phyloP scores from a whole-genome alignment of 2,888 invertebrate species.

The Orchesella flavescens region DNA sequence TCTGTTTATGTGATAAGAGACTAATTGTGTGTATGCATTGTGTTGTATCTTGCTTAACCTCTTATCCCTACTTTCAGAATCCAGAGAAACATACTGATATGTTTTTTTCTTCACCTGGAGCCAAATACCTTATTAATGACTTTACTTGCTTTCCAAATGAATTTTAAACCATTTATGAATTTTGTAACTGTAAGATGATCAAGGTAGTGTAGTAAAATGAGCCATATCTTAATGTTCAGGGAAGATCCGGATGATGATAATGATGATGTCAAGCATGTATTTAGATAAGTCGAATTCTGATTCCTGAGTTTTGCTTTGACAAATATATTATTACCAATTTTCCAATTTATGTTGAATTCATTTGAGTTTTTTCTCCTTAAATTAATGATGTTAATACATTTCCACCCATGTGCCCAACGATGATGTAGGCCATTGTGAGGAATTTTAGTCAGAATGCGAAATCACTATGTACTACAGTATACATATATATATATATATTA shows the following conservation, averaged over 20 bases:
- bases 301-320: no score
- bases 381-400: no score
- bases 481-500: not conserved
- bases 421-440: no score
- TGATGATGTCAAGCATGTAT: not conserved
- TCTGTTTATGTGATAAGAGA: constrained; percentile 20
- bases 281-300: no score
- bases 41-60: not conserved
- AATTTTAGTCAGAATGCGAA: not conserved
- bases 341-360: no score
- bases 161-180: not conserved
- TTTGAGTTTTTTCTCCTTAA: no score
- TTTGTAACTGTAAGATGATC: no score
- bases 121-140: not conserved
- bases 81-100: no score
- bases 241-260: not conserved
- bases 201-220: not conserved
- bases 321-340: no score
- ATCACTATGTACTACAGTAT: not conserved
- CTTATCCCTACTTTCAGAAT: not conserved
- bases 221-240: not conserved
- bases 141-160: not conserved
- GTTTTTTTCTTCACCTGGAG: no score
- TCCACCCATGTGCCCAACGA: no score
- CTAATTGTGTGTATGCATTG: not conserved